A percentile compares a stretch with the other conserved stretches of the same genome.
Conservation (phyloP, 2,888 invertebrate species). For the Metallyticus violacea region DNA sequence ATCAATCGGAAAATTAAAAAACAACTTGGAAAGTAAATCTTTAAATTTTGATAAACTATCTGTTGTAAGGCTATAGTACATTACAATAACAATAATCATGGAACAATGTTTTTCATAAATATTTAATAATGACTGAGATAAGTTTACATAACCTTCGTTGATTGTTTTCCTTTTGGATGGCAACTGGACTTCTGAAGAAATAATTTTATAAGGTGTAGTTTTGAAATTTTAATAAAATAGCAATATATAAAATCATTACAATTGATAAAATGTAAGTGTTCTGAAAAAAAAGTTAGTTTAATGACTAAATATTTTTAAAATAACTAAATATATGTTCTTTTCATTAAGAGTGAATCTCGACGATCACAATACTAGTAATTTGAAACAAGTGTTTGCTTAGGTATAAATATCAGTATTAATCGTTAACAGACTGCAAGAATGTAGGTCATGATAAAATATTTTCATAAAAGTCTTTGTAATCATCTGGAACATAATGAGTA, state of each 20-base stretch:
- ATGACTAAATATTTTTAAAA: not conserved
- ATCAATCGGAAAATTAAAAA: no score
- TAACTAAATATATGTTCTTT: not conserved
- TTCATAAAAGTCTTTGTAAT: not conserved
- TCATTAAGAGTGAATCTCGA: not conserved
- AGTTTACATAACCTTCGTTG: not conserved
- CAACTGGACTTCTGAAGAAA: not conserved
- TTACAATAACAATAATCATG: not conserved
- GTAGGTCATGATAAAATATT: not conserved
- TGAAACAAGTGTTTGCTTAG: no score
- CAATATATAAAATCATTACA: not conserved
- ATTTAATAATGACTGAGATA: not conserved
- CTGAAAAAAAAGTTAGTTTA: not conserved
- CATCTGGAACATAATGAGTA: not conserved
- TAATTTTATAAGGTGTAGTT: not conserved
- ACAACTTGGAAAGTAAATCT: no score
- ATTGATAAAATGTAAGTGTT: not conserved
- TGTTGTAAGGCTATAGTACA: not conserved
- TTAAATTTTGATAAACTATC: not conserved
- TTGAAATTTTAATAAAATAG: not conserved
- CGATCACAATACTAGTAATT: not conserved
- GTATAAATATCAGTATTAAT: no score
- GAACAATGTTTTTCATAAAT: no score
- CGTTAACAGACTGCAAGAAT: not conserved
- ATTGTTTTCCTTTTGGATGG: not conserved